These are phyloP conservation scores for Eulemur albifrons DNA, from an alignment of 2,797 vertebrate genomes.

Conservation along the genomic window DNA sequence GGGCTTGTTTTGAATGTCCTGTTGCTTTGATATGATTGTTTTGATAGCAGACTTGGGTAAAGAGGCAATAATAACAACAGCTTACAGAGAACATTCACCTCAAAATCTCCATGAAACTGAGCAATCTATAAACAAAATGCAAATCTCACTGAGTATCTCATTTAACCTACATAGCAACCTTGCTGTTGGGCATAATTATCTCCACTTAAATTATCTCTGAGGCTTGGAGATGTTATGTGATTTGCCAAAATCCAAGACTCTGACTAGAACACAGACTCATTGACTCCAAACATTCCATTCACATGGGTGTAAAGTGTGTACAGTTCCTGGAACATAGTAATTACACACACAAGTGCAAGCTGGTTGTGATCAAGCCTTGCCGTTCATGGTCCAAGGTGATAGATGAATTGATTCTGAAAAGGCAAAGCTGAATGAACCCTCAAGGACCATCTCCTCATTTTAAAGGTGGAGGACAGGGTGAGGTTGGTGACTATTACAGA, in stretches of 20 bases:
- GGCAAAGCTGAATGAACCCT: neutral
- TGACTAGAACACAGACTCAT: neutral
- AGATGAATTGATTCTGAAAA: neutral
- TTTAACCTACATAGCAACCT: neutral
- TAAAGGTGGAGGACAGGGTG: neutral
- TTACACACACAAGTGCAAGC: neutral
- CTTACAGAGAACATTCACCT: neutral
- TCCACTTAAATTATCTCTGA: neutral
- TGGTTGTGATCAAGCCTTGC: neutral
- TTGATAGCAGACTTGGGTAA: neutral
- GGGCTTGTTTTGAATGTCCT: neutral
- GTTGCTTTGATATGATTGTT: neutral
- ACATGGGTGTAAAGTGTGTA: neutral
- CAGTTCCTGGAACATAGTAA: neutral
- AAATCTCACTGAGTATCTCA: neutral
- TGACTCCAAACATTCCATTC: neutral
- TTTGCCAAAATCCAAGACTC: neutral
- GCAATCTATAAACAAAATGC: neutral
- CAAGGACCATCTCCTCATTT: no score
- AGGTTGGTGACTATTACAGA: neutral
- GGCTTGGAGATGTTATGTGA: neutral
- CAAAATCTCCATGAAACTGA: neutral
- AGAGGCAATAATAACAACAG: neutral
- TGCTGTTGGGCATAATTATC: neutral
- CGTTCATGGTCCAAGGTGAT: fast-evolving